These are phyloP conservation scores for Nautilus pompilius DNA, from an alignment of 1,140 invertebrate genomes.

Conservation along the genomic window DNA sequence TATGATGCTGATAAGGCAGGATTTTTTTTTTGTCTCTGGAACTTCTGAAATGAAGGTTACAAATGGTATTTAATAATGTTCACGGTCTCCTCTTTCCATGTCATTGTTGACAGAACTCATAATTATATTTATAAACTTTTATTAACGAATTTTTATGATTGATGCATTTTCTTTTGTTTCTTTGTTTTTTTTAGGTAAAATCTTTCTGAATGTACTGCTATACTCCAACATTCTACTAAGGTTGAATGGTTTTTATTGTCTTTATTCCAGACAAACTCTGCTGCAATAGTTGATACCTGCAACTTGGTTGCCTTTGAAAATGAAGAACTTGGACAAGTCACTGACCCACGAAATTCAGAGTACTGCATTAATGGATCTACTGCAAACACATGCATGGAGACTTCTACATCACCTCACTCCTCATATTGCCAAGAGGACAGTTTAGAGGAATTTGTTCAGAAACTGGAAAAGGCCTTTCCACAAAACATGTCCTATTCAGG, in stretches of 20 bases:
- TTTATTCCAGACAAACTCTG: background rate
- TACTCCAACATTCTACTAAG: background rate
- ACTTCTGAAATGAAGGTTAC: no score
- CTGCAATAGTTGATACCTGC: background rate
- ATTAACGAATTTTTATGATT: no score
- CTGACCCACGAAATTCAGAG: background rate
- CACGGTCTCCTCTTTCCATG: no score
- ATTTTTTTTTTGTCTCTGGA: no score
- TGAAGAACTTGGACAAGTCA: background rate
- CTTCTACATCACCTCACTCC: slow-evolving; percentile 1
- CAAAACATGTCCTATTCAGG: slow-evolving; percentile 31
- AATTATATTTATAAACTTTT: no score
- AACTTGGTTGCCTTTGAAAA: background rate
- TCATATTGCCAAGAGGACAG: slow-evolving; percentile 30
- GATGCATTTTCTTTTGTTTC: no score
- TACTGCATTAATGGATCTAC: background rate
- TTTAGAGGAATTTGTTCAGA: slow-evolving; percentile 28
- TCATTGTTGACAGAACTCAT: no score
- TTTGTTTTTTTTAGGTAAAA: no score
- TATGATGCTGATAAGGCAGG: no score
- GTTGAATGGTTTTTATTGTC: background rate
- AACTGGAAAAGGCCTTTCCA: slow-evolving; percentile 29
- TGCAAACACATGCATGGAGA: background rate
- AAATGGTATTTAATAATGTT: no score
- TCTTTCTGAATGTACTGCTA: no score